These are phyloP conservation scores for Scaptomyza cyrtandrae DNA, from an alignment of 2,888 invertebrate species.

Conservation along the genomic window DNA sequence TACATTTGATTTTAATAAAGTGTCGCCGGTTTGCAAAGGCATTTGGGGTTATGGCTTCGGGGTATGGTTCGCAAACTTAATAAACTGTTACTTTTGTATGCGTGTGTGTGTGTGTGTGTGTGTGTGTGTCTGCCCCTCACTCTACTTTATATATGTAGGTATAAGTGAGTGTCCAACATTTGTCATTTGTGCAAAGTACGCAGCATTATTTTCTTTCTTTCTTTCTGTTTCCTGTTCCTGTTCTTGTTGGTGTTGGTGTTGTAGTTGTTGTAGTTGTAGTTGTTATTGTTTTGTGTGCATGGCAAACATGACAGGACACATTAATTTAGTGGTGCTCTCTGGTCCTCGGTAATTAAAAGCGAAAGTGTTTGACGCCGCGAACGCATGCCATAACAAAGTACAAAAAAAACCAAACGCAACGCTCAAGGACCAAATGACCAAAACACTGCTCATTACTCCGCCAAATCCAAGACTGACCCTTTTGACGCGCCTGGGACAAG, in stretches of 20 bases:
- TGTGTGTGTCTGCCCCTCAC: constrained; percentile 6
- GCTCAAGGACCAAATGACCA: constrained; percentile 22
- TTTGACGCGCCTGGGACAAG: constrained; percentile 50
- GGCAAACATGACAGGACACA: constrained; percentile 78
- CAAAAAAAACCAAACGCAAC: constrained; percentile 1
- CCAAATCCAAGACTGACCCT: constrained; percentile 43
- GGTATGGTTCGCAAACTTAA: constrained; percentile 53
- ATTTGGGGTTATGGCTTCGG: constrained; percentile 23
- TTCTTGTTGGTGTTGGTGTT: constrained; percentile 25
- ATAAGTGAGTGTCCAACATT: constrained; percentile 59
- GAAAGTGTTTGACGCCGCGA: constrained; percentile 73
- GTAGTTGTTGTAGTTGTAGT: constrained; percentile 14
- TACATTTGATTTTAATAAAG: constrained; percentile 79
- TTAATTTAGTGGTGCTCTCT: constrained; percentile 66
- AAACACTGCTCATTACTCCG: constrained; percentile 45
- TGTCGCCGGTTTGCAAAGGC: constrained; percentile 42
- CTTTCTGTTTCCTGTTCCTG: constrained; percentile 8
- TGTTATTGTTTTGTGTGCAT: constrained; percentile 28
- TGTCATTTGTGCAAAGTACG: constrained; percentile 73
- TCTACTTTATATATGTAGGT: constrained; percentile 24
- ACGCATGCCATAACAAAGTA: constrained; percentile 36
- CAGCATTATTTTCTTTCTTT: constrained; percentile 44
- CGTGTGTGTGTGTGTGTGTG: constrained; percentile 13
- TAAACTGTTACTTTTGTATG: constrained; percentile 59
- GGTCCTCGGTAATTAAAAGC: constrained; percentile 71